phyloP scores from a whole-genome alignment of 2,888 invertebrate genomes.

The Eupithecia pulchellata region DNA sequence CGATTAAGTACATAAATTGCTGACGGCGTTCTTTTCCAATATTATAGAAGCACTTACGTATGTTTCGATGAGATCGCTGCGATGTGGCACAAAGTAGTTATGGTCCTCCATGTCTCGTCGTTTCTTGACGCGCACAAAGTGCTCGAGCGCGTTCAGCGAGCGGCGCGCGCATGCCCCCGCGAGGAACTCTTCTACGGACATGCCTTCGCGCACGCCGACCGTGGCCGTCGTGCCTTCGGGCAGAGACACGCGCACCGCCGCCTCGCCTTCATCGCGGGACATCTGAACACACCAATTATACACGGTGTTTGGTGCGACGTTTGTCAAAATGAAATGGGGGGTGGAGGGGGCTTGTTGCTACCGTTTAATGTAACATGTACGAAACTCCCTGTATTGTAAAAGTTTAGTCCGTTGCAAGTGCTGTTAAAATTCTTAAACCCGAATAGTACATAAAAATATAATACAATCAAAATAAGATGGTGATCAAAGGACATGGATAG shows the following conservation, averaged over 20 bases:
- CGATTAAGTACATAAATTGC: neutral
- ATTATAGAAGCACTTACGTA: slow-evolving; percentile 89
- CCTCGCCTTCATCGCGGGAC: slow-evolving; percentile 94
- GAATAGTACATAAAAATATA: too few species aligned
- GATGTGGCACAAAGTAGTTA: slow-evolving; percentile 98
- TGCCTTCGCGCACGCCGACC: slow-evolving; percentile 94
- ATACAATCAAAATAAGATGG: too few species aligned
- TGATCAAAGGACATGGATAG: too few species aligned
- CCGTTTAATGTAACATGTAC: too few species aligned
- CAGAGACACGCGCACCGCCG: slow-evolving; percentile 94
- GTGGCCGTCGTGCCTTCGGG: slow-evolving; percentile 94
- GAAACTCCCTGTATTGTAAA: too few species aligned
- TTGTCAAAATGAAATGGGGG: too few species aligned
- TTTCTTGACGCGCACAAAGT: slow-evolving; percentile 97
- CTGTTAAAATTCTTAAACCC: too few species aligned
- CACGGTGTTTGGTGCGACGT: too few species aligned
- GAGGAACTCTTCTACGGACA: slow-evolving; percentile 98
- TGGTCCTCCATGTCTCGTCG: slow-evolving; percentile 97
- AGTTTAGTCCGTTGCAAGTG: too few species aligned
- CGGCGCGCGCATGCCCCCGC: slow-evolving; percentile 96
- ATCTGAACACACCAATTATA: slow-evolving; percentile 81
- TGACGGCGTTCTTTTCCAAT: neutral
- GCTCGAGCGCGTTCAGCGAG: slow-evolving; percentile 96
- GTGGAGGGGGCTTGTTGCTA: too few species aligned
- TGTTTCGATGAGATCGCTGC: slow-evolving; percentile 97